Base-by-base conservation (phyloP, 2,797 vertebrate genomes). In the Hirundo rustica region DNA sequence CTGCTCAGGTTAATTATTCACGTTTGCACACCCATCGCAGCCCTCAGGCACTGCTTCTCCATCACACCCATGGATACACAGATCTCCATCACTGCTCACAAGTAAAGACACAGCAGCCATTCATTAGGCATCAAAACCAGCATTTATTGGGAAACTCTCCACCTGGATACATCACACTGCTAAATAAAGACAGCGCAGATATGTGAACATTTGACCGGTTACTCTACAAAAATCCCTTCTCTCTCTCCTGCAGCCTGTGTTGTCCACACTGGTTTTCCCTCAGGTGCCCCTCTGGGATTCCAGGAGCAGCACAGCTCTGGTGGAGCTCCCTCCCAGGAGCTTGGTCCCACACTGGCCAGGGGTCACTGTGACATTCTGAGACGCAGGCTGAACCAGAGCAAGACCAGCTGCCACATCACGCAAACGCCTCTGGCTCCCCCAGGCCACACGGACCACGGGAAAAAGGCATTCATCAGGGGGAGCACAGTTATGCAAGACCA, bases 61-160 rank as follows among this genome's bases (percentile, higher is more conserved):
- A 53, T 4, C 73, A 7, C 15, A 40, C 5, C 36, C 7, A 2
- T 0, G 11, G 57, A 19, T 4, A 36, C 1, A 29, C 11, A 7
- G 44, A 38, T 27, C 42, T 26, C 45, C 11, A 18, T 3, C 57
- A 10, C 29, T 54, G 42, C 68, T 91, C 57, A 26, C 48, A 48
- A 98, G 85, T 60, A 86, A 98, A 92, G 94, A 97, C 97, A 95
- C 95, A 64, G 57, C 16, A 97, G 90, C 80, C 96, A 1, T 55
- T 66, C 70, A 6, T 82, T 64, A 84, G 57, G 95, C 94, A 96
- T 94, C 89, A 95, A 94, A 97, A 96, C 71, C 3, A 14, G 29
- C 22, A 47, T 98, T 98, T 98, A 98, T 97, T 98, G 97, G 97
- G 95, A 96, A 97, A 92, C 75, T 71, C 91, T 91, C 95, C 60